phyloP scores from a whole-genome alignment of 2,113 vertebrate species.

The Callipepla squamata region DNA sequence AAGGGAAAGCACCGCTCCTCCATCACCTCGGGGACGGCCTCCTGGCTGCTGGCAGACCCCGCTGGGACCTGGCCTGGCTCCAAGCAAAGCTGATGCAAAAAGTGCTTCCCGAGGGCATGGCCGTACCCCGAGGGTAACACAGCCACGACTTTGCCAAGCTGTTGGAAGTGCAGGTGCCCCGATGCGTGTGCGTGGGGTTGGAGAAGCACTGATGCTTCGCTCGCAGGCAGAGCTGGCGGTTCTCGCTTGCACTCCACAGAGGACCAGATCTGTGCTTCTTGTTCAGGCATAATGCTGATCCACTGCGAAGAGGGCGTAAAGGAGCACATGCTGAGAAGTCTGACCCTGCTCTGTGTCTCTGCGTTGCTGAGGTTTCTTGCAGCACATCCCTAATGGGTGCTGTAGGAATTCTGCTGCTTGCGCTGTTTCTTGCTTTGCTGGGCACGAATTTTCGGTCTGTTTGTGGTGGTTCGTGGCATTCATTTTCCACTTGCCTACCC shows the following conservation, averaged over 20 bases:
- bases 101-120: not conserved
- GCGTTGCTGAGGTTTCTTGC: not conserved
- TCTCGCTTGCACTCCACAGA: fast-evolving
- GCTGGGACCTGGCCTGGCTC: too few relatives aligned
- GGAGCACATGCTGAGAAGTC: not conserved
- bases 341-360: not conserved
- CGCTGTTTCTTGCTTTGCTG: not conserved
- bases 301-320: not conserved
- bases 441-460: not conserved
- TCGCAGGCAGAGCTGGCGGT: fast-evolving
- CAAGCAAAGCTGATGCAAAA: not conserved
- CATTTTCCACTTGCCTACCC: not conserved
- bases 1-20: not conserved
- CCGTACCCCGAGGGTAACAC: not conserved
- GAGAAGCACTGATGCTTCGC: fast-evolving
- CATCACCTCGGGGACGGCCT: not conserved
- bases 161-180: not conserved
- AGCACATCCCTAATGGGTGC: not conserved
- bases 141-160: not conserved
- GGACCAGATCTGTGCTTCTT: not conserved
- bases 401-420: not conserved
- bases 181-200: not conserved
- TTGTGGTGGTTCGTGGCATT: not conserved
- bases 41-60: not conserved
- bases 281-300: not conserved